These are phyloP conservation scores for Marisa cornuarietis DNA, from an alignment of 1,140 invertebrate genomes.

Conservation along the genomic window DNA sequence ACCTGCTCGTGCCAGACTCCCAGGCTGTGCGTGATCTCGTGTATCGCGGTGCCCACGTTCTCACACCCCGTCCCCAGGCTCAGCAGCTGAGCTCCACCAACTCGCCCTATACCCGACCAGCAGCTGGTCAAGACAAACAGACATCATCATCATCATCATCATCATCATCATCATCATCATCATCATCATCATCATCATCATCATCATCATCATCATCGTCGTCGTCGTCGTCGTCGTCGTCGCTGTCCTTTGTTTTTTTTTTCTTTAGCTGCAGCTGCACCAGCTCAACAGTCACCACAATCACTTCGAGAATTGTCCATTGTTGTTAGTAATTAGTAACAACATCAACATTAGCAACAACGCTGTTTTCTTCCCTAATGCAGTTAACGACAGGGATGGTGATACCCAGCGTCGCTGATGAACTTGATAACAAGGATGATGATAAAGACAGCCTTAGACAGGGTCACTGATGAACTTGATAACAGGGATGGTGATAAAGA, in stretches of 20 bases:
- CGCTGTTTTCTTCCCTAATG: not conserved
- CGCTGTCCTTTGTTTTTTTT: too few relatives aligned
- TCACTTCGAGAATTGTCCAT: too few relatives aligned
- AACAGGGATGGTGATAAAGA: not conserved
- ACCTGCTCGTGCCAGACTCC: constrained; percentile 67
- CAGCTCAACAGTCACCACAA: too few relatives aligned
- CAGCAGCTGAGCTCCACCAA: constrained; percentile 77
- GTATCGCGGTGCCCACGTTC: constrained; percentile 49
- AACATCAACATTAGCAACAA: not conserved
- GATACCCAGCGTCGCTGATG: not conserved
- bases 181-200: too few relatives aligned
- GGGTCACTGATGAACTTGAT: constrained; percentile 57
- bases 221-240: too few relatives aligned
- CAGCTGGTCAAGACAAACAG: constrained; percentile 71
- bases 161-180: too few relatives aligned
- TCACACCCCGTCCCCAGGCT: constrained; percentile 67
- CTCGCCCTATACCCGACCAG: constrained; percentile 81
- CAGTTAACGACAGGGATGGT: not conserved
- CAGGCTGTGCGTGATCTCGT: constrained; percentile 55
- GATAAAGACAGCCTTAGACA: constrained; percentile 40
- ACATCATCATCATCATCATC: too few relatives aligned
- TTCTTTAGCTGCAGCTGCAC: too few relatives aligned
- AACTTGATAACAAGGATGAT: not conserved
- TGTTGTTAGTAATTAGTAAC: too few relatives aligned
- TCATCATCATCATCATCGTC: too few relatives aligned